Base-by-base conservation (phyloP, 1,140 invertebrate genomes). In the Atta colombica region DNA sequence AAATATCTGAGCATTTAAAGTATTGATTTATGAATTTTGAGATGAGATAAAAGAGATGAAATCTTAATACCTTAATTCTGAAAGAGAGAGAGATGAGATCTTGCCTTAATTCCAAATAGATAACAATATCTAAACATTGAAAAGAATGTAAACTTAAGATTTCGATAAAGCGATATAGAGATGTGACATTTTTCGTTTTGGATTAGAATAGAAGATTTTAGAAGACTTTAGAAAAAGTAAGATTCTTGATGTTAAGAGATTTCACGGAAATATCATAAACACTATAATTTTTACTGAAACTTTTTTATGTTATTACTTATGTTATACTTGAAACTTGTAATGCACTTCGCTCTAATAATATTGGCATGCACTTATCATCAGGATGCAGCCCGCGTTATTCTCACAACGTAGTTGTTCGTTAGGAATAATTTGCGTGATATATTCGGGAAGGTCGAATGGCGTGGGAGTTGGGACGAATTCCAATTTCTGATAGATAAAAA, bases 401-500 rank as follows among this genome's bases (percentile, higher is more conserved):
- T 61, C 68, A 72, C 69, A 18, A 31, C 18, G 12, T 25, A 74
- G 45, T 25, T n/a, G 51, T 72, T 61, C 69, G 55, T 84, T 84
- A 84, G 55, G 14, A 49, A 45, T 45, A 69, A 84, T 63, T 87
- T 53, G 82, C 77, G 78, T 87, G 88, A 78, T 45, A 78, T 21
- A 53, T 78, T 28, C 74, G 28, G 45, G 45, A 82, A 87, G 66
- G 78, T 87, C 68, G 31, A 6, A 87, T 18, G 12, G 86, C 58
- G 86, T 88, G 88, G 85, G 78, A 80, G 86, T 65, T 53, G n/a
- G 35, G 75, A 75, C 68, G 31, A 87, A 58, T 75, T 55, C 53
- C 72, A 55, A 69, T 66, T 35, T 63, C 25, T 51, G 63, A 65
- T 55, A 21, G 61, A 81, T 81, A 69, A 81, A 77, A 51, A 65